A percentile compares a stretch with the other conserved stretches of the same genome.
Evolutionary conservation across 2,113 vertebrate species (phyloP).

Genomic region (Pandion haliaetus): DNA sequence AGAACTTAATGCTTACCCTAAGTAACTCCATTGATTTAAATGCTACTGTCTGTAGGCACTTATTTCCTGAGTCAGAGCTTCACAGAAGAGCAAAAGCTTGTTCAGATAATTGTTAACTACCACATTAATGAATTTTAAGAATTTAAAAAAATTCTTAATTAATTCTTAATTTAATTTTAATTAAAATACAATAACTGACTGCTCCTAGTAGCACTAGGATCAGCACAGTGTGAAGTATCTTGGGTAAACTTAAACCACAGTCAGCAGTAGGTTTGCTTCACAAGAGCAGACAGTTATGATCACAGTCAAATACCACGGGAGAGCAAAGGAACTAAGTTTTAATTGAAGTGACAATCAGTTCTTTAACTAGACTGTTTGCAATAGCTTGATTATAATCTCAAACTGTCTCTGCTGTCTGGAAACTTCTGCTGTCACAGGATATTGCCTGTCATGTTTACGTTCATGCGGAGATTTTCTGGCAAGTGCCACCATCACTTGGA

Average conservation of each 20-base stretch:
- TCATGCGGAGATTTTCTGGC: background rate
- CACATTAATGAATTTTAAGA: background rate
- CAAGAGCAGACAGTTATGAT: background rate
- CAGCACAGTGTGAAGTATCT: background rate
- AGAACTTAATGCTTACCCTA: background rate
- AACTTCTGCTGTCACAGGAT: background rate
- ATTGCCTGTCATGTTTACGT: background rate
- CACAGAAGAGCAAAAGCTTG: background rate
- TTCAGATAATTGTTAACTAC: background rate
- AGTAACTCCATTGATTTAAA: background rate
- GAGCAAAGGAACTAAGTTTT: background rate
- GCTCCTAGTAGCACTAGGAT: background rate
- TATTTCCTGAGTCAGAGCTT: background rate
- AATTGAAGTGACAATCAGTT: background rate
- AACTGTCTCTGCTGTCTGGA: background rate
- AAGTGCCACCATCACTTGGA: background rate
- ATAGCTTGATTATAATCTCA: background rate
- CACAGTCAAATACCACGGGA: accelerated
- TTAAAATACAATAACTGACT: background rate
- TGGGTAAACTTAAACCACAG: background rate
- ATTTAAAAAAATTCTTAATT: background rate
- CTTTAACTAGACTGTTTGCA: background rate
- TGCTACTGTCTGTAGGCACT: background rate
- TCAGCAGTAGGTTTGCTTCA: background rate
- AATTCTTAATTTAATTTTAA: no score